These are phyloP conservation scores for Schizothorax lantsangensis DNA, from an alignment of 2,797 vertebrate species.

Conservation along the genomic window DNA sequence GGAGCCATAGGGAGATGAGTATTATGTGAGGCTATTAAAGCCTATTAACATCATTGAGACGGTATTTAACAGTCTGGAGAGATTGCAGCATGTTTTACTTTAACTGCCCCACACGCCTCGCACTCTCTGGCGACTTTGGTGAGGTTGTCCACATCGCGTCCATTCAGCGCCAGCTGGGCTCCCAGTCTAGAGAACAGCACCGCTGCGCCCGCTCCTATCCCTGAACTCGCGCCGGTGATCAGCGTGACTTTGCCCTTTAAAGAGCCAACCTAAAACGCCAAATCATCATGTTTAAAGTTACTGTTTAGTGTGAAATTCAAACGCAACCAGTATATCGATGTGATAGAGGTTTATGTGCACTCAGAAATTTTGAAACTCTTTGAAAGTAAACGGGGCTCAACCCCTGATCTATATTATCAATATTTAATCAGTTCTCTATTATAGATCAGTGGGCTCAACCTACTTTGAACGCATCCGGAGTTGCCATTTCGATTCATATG, in stretches of 20 bases:
- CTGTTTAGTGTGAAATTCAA: neutral
- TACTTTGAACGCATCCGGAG: slow-evolving; percentile 70
- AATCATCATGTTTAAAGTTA: neutral
- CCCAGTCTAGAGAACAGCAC: slow-evolving; percentile 81
- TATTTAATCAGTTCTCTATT: neutral
- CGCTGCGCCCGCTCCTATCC: slow-evolving; percentile 81
- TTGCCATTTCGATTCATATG: slow-evolving; percentile 63
- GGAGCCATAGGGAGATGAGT: neutral
- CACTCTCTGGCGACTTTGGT: slow-evolving; percentile 73
- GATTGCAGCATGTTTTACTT: slow-evolving; percentile 66
- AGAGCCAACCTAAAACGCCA: slow-evolving; percentile 71
- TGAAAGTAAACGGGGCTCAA: neutral
- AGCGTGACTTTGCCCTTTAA: slow-evolving; percentile 81
- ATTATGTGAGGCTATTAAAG: too few relatives aligned
- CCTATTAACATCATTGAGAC: neutral
- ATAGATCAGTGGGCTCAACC: slow-evolving; percentile 23
- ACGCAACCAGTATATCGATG: neutral
- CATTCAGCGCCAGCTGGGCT: slow-evolving; percentile 79
- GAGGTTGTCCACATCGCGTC: slow-evolving; percentile 80
- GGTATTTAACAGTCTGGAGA: neutral
- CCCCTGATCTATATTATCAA: slow-evolving; percentile 8
- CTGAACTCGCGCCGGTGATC: slow-evolving; percentile 84
- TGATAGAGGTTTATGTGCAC: neutral
- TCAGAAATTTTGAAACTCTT: too few relatives aligned
- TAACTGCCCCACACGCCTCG: slow-evolving; percentile 63